Evolutionary conservation across 2,888 invertebrate genomes (phyloP).

Genomic region (Cerceris rybyensis): DNA sequence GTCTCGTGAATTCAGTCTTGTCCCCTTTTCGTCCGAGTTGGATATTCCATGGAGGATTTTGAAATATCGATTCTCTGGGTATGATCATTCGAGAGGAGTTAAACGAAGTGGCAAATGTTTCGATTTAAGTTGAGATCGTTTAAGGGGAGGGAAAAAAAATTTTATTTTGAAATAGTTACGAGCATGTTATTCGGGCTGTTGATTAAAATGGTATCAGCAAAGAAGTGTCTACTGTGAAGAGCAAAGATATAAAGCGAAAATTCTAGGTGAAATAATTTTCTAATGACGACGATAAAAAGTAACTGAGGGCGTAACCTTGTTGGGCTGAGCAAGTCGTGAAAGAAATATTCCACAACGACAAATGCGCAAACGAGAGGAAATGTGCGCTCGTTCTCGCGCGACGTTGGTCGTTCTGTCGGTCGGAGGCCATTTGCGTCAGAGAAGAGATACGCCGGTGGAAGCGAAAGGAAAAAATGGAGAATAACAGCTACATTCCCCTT

Average conservation of each 20-base stretch:
- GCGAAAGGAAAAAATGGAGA: constrained; percentile 14
- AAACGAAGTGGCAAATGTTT: too few relatives aligned
- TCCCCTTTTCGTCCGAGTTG: not conserved
- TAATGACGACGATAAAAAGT: constrained; percentile 20
- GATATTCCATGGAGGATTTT: not conserved
- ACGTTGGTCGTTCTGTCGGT: constrained; percentile 14
- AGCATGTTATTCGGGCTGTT: too few relatives aligned
- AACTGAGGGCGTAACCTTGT: constrained; percentile 1
- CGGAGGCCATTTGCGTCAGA: constrained; percentile 40
- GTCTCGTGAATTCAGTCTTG: not conserved
- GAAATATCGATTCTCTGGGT: not conserved
- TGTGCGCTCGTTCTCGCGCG: constrained; percentile 12
- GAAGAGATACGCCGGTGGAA: constrained; percentile 28
- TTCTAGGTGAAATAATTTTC: constrained; percentile 12
- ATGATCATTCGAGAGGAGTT: not conserved
- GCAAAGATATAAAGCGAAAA: constrained; percentile 14
- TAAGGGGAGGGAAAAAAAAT: too few relatives aligned
- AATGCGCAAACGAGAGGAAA: constrained; percentile 30
- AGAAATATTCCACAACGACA: constrained; percentile 38
- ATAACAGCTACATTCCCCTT: constrained; percentile 26
- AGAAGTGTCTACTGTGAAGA: constrained; percentile 4
- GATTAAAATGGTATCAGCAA: too few relatives aligned
- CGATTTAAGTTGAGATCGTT: too few relatives aligned
- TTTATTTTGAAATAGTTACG: too few relatives aligned
- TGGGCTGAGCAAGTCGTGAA: constrained; percentile 8